Evolutionary conservation across 2,797 vertebrate species (phyloP).

Genomic region (Helostoma temminkii): DNA sequence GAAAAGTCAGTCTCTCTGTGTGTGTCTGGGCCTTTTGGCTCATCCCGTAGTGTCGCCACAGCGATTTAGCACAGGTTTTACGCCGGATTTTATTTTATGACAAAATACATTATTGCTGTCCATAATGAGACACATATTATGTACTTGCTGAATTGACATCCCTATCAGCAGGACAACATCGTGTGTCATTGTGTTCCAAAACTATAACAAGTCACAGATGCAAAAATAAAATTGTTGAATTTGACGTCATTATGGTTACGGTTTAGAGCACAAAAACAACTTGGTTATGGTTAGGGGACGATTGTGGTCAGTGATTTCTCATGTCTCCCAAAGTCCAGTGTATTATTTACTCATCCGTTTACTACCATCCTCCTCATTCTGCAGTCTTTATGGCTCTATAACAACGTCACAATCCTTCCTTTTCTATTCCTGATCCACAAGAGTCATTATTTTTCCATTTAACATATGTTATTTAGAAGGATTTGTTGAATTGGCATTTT

Average conservation of each 20-base stretch:
- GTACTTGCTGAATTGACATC: not conserved
- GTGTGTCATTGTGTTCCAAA: not conserved
- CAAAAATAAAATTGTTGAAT: conserved; percentile 7
- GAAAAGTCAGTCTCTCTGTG: no score
- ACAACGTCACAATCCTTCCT: no score
- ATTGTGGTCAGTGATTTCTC: not conserved
- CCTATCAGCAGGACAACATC: not conserved
- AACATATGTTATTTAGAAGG: not conserved
- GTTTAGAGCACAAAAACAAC: not conserved
- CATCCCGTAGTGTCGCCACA: no score
- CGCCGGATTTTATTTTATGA: no score
- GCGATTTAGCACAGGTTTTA: no score
- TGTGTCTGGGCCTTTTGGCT: no score
- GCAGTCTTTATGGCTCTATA: not conserved
- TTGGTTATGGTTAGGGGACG: not conserved
- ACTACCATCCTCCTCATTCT: not conserved
- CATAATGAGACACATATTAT: no score
- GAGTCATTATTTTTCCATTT: not conserved
- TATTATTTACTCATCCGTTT: not conserved
- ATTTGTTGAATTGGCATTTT: not conserved
- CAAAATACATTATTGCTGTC: not conserved
- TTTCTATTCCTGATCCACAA: not conserved
- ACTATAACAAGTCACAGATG: no score
- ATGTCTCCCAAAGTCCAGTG: not conserved
- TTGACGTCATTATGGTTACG: not conserved